A percentile compares a stretch with the other conserved stretches of the same genome.
Evolutionary conservation across 2,888 invertebrate genomes (phyloP).

Genomic region (Cantharis rustica): DNA sequence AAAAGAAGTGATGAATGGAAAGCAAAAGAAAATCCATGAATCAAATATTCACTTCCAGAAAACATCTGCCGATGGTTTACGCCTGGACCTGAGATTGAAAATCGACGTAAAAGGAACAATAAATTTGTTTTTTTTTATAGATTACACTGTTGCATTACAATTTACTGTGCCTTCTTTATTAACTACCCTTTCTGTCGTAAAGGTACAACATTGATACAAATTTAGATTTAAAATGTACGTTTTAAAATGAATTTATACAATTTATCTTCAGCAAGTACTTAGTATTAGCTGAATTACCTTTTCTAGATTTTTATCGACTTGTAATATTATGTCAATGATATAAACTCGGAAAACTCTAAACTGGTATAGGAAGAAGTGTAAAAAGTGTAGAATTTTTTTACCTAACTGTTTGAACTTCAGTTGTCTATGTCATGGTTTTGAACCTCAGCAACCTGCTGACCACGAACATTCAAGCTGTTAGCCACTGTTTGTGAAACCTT

Average conservation of each 20-base stretch:
- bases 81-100: not conserved
- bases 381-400: not conserved
- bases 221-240: not conserved
- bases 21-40: not conserved
- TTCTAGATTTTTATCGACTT: not conserved
- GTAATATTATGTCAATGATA: not conserved
- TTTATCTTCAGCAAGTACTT: not conserved
- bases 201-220: not conserved
- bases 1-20: not conserved
- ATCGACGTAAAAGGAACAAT: not conserved
- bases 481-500: not conserved
- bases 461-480: not conserved
- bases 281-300: not conserved
- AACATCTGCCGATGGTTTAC: not conserved
- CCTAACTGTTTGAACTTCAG: not conserved
- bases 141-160: not conserved
- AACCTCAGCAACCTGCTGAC: not conserved
- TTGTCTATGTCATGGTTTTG: not conserved
- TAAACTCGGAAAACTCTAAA: too few species aligned
- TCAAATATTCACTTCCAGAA: not conserved
- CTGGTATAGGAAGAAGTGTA: not conserved
- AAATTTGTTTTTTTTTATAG: not conserved
- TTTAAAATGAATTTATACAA: too few species aligned
- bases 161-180: not conserved
- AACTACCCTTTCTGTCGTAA: not conserved